Percentiles rank a stretch among this genome's conserved stretches.
phyloP scores from a whole-genome alignment of 2,113 vertebrate species.

The Telmatochromis sp. region DNA sequence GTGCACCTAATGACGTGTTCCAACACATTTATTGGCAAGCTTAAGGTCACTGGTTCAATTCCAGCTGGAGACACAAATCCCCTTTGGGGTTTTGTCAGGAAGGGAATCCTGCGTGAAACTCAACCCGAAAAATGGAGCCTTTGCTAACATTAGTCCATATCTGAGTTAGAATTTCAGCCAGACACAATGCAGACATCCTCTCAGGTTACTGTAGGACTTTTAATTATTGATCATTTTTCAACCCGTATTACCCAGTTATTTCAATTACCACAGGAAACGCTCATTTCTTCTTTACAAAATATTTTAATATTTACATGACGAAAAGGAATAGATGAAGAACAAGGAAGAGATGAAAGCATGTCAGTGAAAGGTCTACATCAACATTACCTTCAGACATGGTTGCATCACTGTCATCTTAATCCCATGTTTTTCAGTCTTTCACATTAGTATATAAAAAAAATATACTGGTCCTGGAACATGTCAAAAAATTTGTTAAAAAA shows the following conservation, averaged over 20 bases:
- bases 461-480: constrained; percentile 11
- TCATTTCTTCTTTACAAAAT: constrained; percentile 65
- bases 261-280: not conserved
- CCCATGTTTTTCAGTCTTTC: not conserved
- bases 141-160: not conserved
- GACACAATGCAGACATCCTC: not conserved
- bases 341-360: constrained; percentile 16
- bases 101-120: not conserved
- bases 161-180: not conserved
- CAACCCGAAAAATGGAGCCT: not conserved
- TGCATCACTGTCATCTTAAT: not conserved
- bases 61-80: not conserved
- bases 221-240: not conserved
- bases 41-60: not conserved
- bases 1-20: not conserved
- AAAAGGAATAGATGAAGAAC: constrained; percentile 34
- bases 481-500: not conserved
- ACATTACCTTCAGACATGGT: not conserved
- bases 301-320: constrained; percentile 72
- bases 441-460: constrained; percentile 16
- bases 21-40: not conserved
- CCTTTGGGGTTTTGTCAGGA: not conserved
- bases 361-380: constrained; percentile 2
- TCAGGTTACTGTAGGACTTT: not conserved
- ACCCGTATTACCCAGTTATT: not conserved